phyloP scores from a whole-genome alignment of 2,888 invertebrate species.

The Syrista parreyssii region DNA sequence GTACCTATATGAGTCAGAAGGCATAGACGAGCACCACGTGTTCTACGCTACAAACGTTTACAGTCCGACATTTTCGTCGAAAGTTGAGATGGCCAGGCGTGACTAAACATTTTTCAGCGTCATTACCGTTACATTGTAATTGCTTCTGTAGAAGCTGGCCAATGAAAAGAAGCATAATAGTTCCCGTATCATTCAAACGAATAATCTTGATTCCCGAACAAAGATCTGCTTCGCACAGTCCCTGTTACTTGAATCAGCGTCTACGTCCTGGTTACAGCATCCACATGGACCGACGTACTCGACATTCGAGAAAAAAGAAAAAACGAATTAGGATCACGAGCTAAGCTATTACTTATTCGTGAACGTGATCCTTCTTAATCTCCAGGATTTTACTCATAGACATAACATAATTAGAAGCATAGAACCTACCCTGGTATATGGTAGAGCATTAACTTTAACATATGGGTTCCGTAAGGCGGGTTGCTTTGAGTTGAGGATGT shows the following conservation, averaged over 20 bases:
- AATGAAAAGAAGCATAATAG: neutral
- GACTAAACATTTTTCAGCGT: neutral
- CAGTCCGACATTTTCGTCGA: neutral
- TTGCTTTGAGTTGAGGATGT: neutral
- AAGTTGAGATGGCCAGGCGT: neutral
- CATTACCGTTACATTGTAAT: neutral
- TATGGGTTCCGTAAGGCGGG: constrained; percentile 16
- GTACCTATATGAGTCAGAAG: constrained; percentile 14
- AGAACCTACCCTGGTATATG: constrained; percentile 3
- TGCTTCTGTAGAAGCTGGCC: neutral
- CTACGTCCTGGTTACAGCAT: neutral
- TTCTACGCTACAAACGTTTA: neutral
- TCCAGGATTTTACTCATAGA: constrained; percentile 33
- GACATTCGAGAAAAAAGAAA: neutral
- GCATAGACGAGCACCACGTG: constrained; percentile 18
- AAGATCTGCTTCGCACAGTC: neutral
- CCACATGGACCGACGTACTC: neutral
- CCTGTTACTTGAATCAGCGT: neutral
- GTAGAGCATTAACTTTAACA: constrained; percentile 17
- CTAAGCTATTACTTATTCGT: neutral
- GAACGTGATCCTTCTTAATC: constrained; percentile 36
- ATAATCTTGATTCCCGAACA: neutral
- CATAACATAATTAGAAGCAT: constrained; percentile 36
- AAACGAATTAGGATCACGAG: neutral
- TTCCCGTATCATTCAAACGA: neutral